Percentiles rank a stretch among this genome's conserved stretches.
Conservation (phyloP, 2,113 vertebrate species). For the Uropsilus gracilis region DNA sequence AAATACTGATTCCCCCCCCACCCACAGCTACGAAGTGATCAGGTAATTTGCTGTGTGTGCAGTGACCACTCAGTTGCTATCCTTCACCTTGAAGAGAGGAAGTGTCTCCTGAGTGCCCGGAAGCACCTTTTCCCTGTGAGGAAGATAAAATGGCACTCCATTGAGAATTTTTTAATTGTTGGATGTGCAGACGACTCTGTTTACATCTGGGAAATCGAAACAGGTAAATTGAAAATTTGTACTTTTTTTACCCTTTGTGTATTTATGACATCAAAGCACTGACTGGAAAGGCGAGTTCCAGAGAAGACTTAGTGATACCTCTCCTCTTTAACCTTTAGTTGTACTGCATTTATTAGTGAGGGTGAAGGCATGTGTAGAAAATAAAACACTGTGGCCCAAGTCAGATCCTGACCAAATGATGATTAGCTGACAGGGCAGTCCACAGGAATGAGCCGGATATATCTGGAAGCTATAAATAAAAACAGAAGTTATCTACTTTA, state of each 20-base stretch:
- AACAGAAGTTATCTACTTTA: slow-evolving; percentile 73
- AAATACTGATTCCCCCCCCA: not conserved
- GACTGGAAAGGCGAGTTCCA: not conserved
- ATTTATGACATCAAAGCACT: not conserved
- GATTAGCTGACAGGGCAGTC: slow-evolving; percentile 68
- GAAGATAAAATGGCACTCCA: slow-evolving; percentile 83
- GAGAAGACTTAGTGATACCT: not conserved
- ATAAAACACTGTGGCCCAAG: slow-evolving; percentile 15
- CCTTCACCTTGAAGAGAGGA: slow-evolving; percentile 84
- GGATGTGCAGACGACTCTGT: slow-evolving; percentile 87
- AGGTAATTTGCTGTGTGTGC: slow-evolving; percentile 85
- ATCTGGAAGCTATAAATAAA: slow-evolving; percentile 79
- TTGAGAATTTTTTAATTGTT: slow-evolving; percentile 87
- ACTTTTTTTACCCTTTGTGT: not conserved
- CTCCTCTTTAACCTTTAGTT: not conserved
- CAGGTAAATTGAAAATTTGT: slow-evolving; percentile 78
- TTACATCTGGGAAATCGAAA: slow-evolving; percentile 90
- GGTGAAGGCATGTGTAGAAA: not conserved
- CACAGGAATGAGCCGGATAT: slow-evolving; percentile 57
- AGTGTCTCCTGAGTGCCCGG: slow-evolving; percentile 85
- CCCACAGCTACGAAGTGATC: slow-evolving; percentile 79
- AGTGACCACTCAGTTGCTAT: slow-evolving; percentile 86
- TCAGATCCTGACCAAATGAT: slow-evolving; percentile 38
- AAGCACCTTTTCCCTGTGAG: slow-evolving; percentile 89
- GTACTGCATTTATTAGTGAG: not conserved